Evolutionary conservation across 2,797 vertebrate genomes (phyloP), one percentile per base, ranked within the genome.

Genomic region (Novumbra hubbsi): DNA sequence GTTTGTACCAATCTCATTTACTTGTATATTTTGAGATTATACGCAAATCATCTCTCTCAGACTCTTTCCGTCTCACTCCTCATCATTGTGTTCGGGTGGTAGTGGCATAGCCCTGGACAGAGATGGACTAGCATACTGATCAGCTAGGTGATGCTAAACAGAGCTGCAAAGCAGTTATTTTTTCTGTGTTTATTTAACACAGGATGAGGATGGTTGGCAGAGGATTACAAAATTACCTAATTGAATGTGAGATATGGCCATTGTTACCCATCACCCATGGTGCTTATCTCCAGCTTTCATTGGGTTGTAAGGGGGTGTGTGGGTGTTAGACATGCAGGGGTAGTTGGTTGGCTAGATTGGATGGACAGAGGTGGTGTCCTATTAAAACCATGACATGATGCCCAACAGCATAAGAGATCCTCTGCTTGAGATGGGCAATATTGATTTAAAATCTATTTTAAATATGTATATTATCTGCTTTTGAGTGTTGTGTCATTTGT

Each of bases 201-300:
- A 8, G 50, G 50, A n/a, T 19, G 50, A 19, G 6, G 19, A 52
- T 7, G 6, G 50, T 19, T 19, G 14, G 50, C 50, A 52, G 50
- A 8, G 19, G 16, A 52, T n/a, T 2, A 28, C 8, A 30, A 8
- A 32, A 65, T 32, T 17, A 32, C 4, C 28, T 64, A 32, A 49
- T 68, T 2, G 32, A 19, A 65, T 60, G 65, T 67, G 19, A 41
- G 17, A 28, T 65, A 62, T 27, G 57, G 64, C 65, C 30, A 65
- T 70, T 24, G 6, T 1, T n/a, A 52, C 19, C 63, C 19, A 63
- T 16, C 50, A 60, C 19, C 41, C 28, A 5, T 32, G 50, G 30
- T 55, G 34, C 64, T 38, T 28, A 62, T 63, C 27, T 72, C 55
- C 38, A 67, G 60, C 73, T 52, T 63, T 64, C 41, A 24, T 38